Base-by-base conservation (phyloP, 2,113 vertebrate species). In the Nothoprocta perdicaria region DNA sequence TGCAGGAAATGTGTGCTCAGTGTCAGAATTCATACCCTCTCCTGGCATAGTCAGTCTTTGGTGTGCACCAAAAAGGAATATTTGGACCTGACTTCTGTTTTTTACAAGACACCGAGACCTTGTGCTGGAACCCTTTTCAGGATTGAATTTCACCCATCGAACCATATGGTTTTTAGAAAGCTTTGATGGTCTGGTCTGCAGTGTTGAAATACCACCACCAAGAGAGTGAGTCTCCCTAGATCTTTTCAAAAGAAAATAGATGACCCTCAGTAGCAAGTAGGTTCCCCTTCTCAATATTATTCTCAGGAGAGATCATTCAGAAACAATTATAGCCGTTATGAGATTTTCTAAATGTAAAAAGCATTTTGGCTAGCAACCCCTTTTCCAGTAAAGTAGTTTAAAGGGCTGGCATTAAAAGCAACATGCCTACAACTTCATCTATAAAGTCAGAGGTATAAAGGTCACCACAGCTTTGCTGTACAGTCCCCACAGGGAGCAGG, bases 71-170 rank as follows among this genome's bases (percentile, higher is more conserved):
- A 15, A 65, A 46, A 14, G 29, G 1, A 72, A 16, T 46, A 26
- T 24, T 57, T 40, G 24, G 15, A 57, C 80, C 18, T 57, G 16
- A 80, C 14, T 75, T 75, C 22, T 60, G 57, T 2, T 83, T 88
- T 75, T 52, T 62, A 85, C 89, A 40, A 71, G 75, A 74, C 53
- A 55, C 26, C 50, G 82, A 79, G 60, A 80, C 68, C 60, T 94
- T 83, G 92, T 80, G 87, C 87, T 93, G 92, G 92, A 90, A 76
- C 89, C 95, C 93, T 95, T 87, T 85, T 67, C 45, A 60, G 3
- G 26, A 29, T 17, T 91, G 76, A 89, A 86, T 91, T 92, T 88
- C 87, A 92, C 80, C 48, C 76, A 72, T 26, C 27, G 48, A 77
- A 86, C 22, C 76, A 86, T 88, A 40, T 5, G 14, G 10, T 26